Conservation (phyloP, 64 coral and sea anemone genomes). For the Pocillopora verrucosa region DNA sequence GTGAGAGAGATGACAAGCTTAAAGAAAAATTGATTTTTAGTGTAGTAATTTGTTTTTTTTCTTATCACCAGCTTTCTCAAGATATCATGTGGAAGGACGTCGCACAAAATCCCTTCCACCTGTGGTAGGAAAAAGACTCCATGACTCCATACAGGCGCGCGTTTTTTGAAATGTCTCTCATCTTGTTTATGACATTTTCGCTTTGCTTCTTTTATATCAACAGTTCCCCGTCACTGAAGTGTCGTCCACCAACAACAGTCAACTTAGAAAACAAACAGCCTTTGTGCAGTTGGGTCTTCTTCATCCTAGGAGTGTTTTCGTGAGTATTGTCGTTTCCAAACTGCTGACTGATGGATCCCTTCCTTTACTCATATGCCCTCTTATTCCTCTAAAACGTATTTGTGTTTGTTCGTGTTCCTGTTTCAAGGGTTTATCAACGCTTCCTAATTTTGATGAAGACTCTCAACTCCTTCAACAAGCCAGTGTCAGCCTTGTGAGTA, state of each 20-base stretch:
- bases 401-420: too few relatives aligned
- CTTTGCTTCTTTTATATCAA: not conserved
- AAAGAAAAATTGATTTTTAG: too few relatives aligned
- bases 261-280: slow-evolving; percentile 40
- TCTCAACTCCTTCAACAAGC: slow-evolving; percentile 47
- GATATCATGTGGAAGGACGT: not conserved
- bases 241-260: not conserved
- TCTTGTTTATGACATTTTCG: not conserved
- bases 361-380: too few relatives aligned
- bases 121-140: slow-evolving; percentile 34
- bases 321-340: slow-evolving; percentile 48
- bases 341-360: too few relatives aligned
- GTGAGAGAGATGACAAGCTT: too few relatives aligned
- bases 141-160: not conserved
- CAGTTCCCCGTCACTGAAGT: slow-evolving; percentile 53
- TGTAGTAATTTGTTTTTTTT: not conserved
- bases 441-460: slow-evolving; percentile 67
- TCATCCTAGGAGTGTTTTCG: slow-evolving; percentile 85
- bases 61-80: not conserved
- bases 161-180: too few relatives aligned
- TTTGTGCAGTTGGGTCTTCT: slow-evolving; percentile 86
- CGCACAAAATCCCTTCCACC: slow-evolving; percentile 42
- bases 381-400: too few relatives aligned
- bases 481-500: slow-evolving; percentile 72
- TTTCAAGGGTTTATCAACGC: slow-evolving; percentile 69